phyloP scores from a whole-genome alignment of 2,113 vertebrate genomes.

The Anhinga rufa region DNA sequence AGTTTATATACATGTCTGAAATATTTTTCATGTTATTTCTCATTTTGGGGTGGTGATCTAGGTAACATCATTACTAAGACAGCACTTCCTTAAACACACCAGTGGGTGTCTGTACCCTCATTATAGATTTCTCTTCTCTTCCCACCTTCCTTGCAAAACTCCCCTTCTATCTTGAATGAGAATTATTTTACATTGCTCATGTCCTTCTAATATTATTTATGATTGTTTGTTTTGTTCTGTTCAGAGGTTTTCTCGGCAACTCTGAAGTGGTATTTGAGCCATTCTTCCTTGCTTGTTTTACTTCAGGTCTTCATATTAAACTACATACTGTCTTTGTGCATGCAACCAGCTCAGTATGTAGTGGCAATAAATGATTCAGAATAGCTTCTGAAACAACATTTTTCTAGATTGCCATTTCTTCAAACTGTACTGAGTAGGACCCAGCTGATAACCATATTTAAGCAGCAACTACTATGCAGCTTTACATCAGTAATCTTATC shows the following conservation, averaged over 20 bases:
- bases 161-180: background rate
- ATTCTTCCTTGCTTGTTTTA: background rate
- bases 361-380: background rate
- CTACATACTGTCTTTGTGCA: background rate
- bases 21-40: background rate
- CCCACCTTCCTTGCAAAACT: background rate
- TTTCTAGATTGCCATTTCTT: background rate
- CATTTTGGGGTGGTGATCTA: background rate
- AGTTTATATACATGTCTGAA: background rate
- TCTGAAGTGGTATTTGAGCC: background rate
- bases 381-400: background rate
- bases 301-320: background rate
- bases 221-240: background rate
- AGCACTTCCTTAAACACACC: background rate
- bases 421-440: background rate
- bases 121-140: background rate
- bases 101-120: background rate
- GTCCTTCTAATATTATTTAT: background rate
- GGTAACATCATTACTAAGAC: background rate
- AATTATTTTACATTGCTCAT: background rate
- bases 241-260: background rate
- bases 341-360: background rate
- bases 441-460: background rate
- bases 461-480: background rate
- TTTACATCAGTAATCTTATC: background rate